These are phyloP conservation scores for Mesocentrotus franciscanus DNA, from an alignment of 53 echinoderm and acorn worm genomes.

Conservation along the genomic window DNA sequence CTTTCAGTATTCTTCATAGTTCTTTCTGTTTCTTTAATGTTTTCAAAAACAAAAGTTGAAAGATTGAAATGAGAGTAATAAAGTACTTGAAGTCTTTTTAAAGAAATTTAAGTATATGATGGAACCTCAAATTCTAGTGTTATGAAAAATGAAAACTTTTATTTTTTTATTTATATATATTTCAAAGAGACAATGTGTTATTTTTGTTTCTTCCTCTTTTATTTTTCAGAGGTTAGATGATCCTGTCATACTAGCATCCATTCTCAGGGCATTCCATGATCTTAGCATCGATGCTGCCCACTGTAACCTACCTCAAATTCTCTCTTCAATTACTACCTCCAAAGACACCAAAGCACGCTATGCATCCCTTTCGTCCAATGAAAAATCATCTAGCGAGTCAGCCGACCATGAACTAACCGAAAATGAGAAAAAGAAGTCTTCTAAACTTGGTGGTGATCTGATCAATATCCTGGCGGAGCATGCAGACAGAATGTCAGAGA, in stretches of 20 bases:
- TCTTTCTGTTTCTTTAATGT: not conserved
- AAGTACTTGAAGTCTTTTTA: too few species aligned
- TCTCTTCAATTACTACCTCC: not conserved
- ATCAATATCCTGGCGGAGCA: slow-evolving; percentile 50
- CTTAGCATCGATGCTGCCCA: slow-evolving; percentile 29
- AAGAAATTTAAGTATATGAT: too few species aligned
- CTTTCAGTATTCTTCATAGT: not conserved
- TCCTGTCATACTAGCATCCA: not conserved
- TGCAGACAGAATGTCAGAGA: slow-evolving; percentile 57
- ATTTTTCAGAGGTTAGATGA: not conserved
- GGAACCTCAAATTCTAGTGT: too few species aligned
- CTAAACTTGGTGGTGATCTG: slow-evolving; percentile 29
- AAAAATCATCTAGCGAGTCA: not conserved
- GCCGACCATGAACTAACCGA: not conserved
- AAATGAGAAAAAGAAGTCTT: not conserved
- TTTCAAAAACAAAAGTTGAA: not conserved
- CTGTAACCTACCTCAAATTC: slow-evolving; percentile 39
- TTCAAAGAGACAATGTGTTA: not conserved
- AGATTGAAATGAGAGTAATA: not conserved
- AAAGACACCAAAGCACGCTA: not conserved
- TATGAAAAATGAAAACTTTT: not conserved
- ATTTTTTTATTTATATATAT: too few species aligned
- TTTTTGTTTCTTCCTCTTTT: not conserved
- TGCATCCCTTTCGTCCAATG: not conserved
- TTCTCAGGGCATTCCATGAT: slow-evolving; percentile 65